Conservation (phyloP, 2,113 vertebrate species). For the Halichoeres trimaculatus region DNA sequence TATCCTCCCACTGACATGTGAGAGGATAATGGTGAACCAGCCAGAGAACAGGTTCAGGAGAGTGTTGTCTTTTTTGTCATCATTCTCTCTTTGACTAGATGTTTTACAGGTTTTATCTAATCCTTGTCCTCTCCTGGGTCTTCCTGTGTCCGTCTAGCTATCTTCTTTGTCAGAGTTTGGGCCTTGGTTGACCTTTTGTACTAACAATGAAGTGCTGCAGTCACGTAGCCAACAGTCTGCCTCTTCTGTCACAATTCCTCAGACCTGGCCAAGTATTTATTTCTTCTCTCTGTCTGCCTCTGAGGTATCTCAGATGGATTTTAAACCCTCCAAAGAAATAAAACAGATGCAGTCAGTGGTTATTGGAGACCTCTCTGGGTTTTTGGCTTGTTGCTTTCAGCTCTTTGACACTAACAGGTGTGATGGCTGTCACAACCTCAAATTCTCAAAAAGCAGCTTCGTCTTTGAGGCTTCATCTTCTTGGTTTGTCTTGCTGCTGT, state of each 20-base stretch:
- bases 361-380: conserved; percentile 18
- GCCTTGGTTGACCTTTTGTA: conserved; percentile 49
- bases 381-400: conserved; percentile 5
- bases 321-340: conserved; percentile 1
- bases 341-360: background rate
- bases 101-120: conserved; percentile 37
- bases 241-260: background rate
- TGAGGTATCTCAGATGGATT: background rate
- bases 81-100: conserved; percentile 49
- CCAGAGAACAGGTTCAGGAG: background rate
- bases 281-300: conserved; percentile 4
- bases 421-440: too few species aligned
- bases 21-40: background rate
- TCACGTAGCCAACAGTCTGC: conserved; percentile 7
- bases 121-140: conserved; percentile 9
- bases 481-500: background rate
- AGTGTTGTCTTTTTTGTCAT: conserved; percentile 43
- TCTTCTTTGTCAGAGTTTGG: background rate
- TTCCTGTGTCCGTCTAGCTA: background rate
- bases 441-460: too few species aligned
- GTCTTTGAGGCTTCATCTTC: too few species aligned
- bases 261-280: conserved; percentile 2
- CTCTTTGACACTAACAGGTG: conserved; percentile 18
- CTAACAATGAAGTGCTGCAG: conserved; percentile 10
- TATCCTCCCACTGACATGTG: conserved; percentile 16